Base-by-base conservation (phyloP, 2,113 vertebrate species). In the Natator depressus region DNA sequence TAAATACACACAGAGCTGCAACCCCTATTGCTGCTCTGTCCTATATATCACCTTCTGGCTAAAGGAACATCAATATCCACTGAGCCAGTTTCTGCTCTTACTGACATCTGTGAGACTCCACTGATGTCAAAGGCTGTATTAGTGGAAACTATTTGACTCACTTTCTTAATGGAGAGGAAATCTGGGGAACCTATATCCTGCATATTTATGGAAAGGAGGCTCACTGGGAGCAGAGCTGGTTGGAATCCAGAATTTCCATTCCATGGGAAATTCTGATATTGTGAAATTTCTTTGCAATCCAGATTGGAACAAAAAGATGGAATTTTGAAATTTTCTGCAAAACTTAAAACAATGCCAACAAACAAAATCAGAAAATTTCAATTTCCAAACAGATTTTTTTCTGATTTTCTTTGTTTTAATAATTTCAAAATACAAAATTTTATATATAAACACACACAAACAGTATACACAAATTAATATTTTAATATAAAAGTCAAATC, bases 131-230 rank as follows among this genome's bases (percentile, higher is more conserved):
- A 90, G 20, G 42, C 51, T 84, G 12, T 1, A 54, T 94, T 46
- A 91, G 51, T 53, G 86, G 38, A 53, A 85, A 55, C 46, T 5
- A 86, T 76, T 3, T 62, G 57, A 27, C 84, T 53, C 2, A 31
- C 53, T 87, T 1, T 0, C 75, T 35, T 82, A 69, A 86, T 35
- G 78, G 91, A 87, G 54, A 49, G 2, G 51, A 93, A 93, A 50
- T 25, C 7, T 55, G 13, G 10, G 82, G 31, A 91, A 93, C 10
- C 1, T 69, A 11, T 72, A 59, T 46, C 83, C 2, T 35, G 35
- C 24, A 17, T 0, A 2, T 31, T 90, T 46, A 79, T 0, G 0
- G 54, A 53, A 49, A 88, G 79, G 6, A 3, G 3, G 3, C 31
- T 87, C 11, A 27, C 6, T 87, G n/a, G 6, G 54, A 16, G 20